These are phyloP conservation scores for Caloenas nicobarica DNA, from an alignment of 2,113 vertebrate species.

Conservation along the genomic window DNA sequence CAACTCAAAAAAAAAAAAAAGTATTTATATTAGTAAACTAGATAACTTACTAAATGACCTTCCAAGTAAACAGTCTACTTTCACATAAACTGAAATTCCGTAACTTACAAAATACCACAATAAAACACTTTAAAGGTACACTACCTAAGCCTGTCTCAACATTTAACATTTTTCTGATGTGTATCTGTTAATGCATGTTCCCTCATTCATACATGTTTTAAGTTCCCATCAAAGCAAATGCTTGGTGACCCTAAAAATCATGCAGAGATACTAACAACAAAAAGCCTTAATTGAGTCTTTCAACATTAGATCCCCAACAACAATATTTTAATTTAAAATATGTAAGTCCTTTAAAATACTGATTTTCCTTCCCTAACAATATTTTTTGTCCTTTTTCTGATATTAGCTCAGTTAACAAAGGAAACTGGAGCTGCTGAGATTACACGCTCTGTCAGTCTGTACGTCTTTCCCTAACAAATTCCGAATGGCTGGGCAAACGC, in stretches of 20 bases:
- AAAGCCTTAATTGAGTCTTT: background rate
- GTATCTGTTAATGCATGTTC: background rate
- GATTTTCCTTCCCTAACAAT: background rate
- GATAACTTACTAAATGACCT: background rate
- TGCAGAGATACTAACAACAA: background rate
- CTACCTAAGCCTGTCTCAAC: background rate
- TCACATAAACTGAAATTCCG: background rate
- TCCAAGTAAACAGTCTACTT: background rate
- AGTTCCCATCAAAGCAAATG: background rate
- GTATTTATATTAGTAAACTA: background rate
- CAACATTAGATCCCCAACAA: background rate
- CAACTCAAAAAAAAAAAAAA: background rate
- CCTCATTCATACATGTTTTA: background rate
- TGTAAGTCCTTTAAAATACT: background rate
- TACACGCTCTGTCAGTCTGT: background rate
- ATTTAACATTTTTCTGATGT: background rate
- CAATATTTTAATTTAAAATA: background rate
- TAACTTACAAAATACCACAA: background rate
- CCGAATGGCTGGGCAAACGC: fast-evolving
- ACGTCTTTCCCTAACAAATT: background rate
- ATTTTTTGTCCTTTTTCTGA: background rate
- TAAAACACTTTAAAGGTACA: background rate
- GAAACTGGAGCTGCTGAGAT: background rate
- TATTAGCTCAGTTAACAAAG: background rate
- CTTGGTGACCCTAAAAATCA: background rate